Base-by-base conservation (phyloP, 2,113 vertebrate species). In the Maccullochella peelii region DNA sequence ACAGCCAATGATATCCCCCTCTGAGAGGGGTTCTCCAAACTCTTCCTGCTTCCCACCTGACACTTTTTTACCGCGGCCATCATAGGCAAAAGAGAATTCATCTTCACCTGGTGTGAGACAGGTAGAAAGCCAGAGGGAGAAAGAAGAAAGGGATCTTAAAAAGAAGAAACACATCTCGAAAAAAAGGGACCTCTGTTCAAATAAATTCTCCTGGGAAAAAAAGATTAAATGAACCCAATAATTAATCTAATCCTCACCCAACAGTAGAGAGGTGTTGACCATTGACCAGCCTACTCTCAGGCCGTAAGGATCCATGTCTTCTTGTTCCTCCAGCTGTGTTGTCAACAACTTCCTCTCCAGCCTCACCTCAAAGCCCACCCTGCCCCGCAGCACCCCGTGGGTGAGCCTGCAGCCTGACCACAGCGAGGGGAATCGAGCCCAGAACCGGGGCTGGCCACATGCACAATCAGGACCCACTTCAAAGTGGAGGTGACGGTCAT, bases 221-320 rank as follows among this genome's bases (percentile, higher is more conserved):
- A 21, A 15, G 2, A 4, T 50, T 12, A 62, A 21, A 30, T 62
- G 9, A 62, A 11, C 4, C 57, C n/a, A 21, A 49, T 50, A 15
- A 54, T 23, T 8, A 59, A 14, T 3, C 0, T 6, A 0, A 25
- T 73, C 25, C 78, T 96, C 90, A 98, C 97, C 97, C 49, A 98
- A 96, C 88, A 97, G 95, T 33, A 97, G 91, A 65, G 89, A 92
- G 40, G 94, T 91, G 79, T 91, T 75, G 10, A 93, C 94, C 70
- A 95, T 78, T 42, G 97, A 98, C 97, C 97, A 98, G 50, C 97
- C 97, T 2, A 97, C 95, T 81, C 97, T 95, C 52, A 97, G 91
- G 20, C 96, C 87, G 25, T 95, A 93, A 1, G 86, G 66, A 55
- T 96, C 94, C 3, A 84, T 80, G 76, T 87, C 90, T 62, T 58